These are phyloP conservation scores for Diadophis punctatus DNA, from an alignment of 2,113 vertebrate species.

Conservation along the genomic window DNA sequence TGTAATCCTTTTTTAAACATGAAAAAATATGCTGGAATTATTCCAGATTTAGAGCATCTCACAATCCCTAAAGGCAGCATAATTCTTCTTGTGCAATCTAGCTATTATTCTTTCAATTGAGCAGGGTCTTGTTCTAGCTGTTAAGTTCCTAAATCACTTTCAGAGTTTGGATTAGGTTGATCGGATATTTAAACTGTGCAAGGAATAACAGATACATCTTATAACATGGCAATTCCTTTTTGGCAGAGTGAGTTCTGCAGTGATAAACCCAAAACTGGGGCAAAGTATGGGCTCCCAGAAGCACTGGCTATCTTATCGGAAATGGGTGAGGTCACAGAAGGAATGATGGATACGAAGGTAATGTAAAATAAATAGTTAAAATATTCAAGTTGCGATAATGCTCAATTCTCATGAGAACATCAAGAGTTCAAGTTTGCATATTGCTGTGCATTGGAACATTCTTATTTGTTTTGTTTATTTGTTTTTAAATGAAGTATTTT, in stretches of 20 bases:
- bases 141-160: not conserved
- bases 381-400: not conserved
- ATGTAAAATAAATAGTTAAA: not conserved
- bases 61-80: not conserved
- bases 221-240: not conserved
- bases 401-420: not conserved
- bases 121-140: not conserved
- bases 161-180: not conserved
- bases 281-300: slow-evolving; percentile 91
- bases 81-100: not conserved
- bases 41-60: not conserved
- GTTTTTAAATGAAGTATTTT: not conserved
- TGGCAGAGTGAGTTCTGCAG: slow-evolving; percentile 95
- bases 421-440: not conserved
- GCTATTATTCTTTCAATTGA: not conserved
- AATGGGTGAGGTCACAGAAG: slow-evolving; percentile 98
- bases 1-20: not conserved
- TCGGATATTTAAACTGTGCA: not conserved
- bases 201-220: not conserved
- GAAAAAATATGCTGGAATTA: not conserved
- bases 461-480: not conserved
- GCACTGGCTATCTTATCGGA: slow-evolving; percentile 90
- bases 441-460: not conserved
- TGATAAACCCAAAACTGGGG: slow-evolving; percentile 96
- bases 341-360: slow-evolving; percentile 97